Evolutionary conservation across 2,797 vertebrate genomes (phyloP).

Genomic region (Coreius guichenoti): DNA sequence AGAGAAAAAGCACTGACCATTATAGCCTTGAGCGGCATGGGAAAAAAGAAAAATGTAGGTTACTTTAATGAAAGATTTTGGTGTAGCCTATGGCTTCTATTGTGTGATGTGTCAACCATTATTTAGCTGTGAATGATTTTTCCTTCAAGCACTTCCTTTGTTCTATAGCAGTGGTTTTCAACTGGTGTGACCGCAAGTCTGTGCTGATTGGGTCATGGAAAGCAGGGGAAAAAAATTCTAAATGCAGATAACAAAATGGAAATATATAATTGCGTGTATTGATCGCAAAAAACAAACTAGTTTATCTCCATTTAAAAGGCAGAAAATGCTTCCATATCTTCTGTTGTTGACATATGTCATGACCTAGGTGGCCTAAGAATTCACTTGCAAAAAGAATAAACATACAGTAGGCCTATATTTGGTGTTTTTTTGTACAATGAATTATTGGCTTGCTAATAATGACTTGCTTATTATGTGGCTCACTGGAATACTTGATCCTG

Average conservation of each 20-base stretch:
- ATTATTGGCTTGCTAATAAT: neutral
- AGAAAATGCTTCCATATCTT: neutral
- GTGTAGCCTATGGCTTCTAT: slow-evolving; percentile 30
- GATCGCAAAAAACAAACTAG: neutral
- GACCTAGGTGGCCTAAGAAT: neutral
- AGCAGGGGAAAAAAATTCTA: neutral
- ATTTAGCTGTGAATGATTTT: slow-evolving; percentile 46
- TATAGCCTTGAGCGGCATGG: slow-evolving; percentile 12
- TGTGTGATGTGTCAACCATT: slow-evolving; percentile 31
- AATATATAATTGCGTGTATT: neutral
- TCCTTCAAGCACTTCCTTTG: slow-evolving; percentile 31
- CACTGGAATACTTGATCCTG: neutral
- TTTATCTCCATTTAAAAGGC: neutral
- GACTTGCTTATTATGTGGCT: neutral
- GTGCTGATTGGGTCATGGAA: neutral
- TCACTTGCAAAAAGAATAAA: neutral
- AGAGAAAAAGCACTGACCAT: neutral
- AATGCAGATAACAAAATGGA: neutral
- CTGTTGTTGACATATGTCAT: slow-evolving; percentile 2
- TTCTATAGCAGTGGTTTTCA: slow-evolving; percentile 29
- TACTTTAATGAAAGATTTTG: slow-evolving; percentile 43
- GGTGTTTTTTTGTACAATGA: neutral
- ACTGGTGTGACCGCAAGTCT: neutral
- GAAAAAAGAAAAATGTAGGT: slow-evolving; percentile 20
- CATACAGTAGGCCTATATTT: neutral